Evolutionary conservation across 2,888 invertebrate species (phyloP).

Genomic region (Mythimna impura): DNA sequence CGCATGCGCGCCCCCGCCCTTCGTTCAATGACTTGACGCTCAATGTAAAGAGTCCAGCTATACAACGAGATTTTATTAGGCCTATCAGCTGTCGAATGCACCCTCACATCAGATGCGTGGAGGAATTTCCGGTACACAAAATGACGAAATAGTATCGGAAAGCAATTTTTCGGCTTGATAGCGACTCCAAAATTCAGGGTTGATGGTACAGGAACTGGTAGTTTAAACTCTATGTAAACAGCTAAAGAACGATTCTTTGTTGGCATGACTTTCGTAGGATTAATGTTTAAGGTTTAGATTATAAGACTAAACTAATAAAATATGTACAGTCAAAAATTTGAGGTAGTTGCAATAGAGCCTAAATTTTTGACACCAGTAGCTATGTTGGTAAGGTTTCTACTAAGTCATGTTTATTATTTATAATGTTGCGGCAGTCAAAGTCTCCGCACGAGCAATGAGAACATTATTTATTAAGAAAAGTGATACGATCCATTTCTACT

Average conservation of each 20-base stretch:
- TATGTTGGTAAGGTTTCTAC: slow-evolving; percentile 1
- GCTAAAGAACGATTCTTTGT: slow-evolving; percentile 24
- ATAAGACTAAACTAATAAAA: no score
- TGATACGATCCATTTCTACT: neutral
- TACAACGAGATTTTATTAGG: slow-evolving; percentile 63
- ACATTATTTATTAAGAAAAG: slow-evolving; percentile 23
- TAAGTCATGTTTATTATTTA: slow-evolving; percentile 39
- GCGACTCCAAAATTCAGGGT: slow-evolving; percentile 1
- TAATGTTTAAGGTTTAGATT: neutral
- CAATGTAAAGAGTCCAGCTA: slow-evolving; percentile 64
- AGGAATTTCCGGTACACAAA: slow-evolving; percentile 43
- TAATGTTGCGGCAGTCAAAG: neutral
- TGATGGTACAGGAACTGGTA: slow-evolving; percentile 6
- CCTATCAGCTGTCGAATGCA: slow-evolving; percentile 65
- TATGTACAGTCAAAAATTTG: neutral
- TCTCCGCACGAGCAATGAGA: slow-evolving; percentile 5
- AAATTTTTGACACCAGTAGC: neutral
- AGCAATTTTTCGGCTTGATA: slow-evolving; percentile 23
- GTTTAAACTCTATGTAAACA: neutral
- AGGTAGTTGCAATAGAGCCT: neutral
- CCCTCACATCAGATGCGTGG: slow-evolving; percentile 47
- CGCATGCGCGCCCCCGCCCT: slow-evolving; percentile 86
- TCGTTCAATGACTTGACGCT: slow-evolving; percentile 85
- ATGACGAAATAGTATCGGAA: slow-evolving; percentile 30
- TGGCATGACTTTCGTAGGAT: neutral